phyloP scores from a whole-genome alignment of 1,140 invertebrate species.

The Habropoda laboriosa region DNA sequence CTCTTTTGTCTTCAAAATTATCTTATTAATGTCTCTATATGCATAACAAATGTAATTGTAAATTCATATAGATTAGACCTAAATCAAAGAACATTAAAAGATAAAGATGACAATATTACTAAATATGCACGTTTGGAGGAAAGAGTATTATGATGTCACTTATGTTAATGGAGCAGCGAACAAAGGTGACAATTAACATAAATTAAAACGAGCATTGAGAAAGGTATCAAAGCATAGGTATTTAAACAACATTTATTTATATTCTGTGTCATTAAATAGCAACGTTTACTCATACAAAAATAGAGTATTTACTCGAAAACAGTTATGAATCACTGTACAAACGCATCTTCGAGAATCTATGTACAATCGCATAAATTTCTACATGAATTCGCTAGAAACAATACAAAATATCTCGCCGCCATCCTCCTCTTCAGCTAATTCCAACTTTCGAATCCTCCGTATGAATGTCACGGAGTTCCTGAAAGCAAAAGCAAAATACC shows the following conservation, averaged over 20 bases:
- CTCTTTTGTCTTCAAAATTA: too few species aligned
- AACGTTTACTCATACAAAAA: constrained; percentile 36
- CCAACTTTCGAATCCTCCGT: constrained; percentile 69
- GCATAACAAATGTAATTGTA: not conserved
- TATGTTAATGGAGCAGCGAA: not conserved
- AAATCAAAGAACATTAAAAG: not conserved
- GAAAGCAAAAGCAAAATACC: constrained; percentile 48
- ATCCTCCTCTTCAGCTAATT: constrained; percentile 67
- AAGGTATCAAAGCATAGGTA: too few species aligned
- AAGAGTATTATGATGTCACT: too few species aligned
- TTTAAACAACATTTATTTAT: not conserved
- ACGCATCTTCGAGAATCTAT: constrained; percentile 26
- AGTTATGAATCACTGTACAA: constrained; percentile 35
- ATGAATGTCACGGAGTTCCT: constrained; percentile 73
- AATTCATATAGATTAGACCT: too few species aligned
- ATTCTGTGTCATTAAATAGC: constrained; percentile 25
- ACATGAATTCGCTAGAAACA: constrained; percentile 29
- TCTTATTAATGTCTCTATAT: not conserved
- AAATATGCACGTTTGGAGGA: too few species aligned
- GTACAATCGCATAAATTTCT: constrained; percentile 27
- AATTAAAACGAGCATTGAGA: too few species aligned
- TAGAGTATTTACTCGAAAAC: constrained; percentile 6
- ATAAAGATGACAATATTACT: not conserved
- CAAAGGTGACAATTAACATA: not conserved
- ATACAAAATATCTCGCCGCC: not conserved